phyloP scores from a whole-genome alignment of 2,888 invertebrate species.

The Ferdinandea cuprea region DNA sequence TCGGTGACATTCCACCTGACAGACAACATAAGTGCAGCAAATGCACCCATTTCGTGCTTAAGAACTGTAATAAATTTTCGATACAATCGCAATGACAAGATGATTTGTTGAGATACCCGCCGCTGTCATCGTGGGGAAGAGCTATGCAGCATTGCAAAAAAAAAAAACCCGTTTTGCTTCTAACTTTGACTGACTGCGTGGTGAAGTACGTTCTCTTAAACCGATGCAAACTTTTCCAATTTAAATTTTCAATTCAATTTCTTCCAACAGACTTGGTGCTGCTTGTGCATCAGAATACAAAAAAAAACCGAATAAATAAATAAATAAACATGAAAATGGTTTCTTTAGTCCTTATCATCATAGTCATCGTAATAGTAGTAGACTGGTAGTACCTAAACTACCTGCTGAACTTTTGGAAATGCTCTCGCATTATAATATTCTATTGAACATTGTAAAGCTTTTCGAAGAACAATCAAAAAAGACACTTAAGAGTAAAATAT shows the following conservation, averaged over 20 bases:
- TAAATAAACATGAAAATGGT: constrained; percentile 41
- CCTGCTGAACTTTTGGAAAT: constrained; percentile 7
- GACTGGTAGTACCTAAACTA: too few species aligned
- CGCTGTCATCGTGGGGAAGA: constrained; percentile 19
- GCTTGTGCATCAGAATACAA: constrained; percentile 26
- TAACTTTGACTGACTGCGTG: constrained; percentile 1
- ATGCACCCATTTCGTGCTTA: constrained; percentile 67
- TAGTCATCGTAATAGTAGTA: constrained; percentile 12
- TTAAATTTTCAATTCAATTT: constrained; percentile 74
- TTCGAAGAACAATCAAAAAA: constrained; percentile 2
- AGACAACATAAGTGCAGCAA: constrained; percentile 66
- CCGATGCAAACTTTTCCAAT: constrained; percentile 73
- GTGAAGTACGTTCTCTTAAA: constrained; percentile 33
- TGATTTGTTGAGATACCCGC: constrained; percentile 71
- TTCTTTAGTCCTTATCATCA: constrained; percentile 33
- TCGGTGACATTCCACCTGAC: constrained; percentile 60
- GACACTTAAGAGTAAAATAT: neutral
- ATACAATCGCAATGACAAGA: constrained; percentile 72
- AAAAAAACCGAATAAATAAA: constrained; percentile 16
- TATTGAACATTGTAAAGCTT: neutral
- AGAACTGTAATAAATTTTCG: constrained; percentile 69
- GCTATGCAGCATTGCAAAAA: neutral
- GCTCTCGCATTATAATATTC: constrained; percentile 5
- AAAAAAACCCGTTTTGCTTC: neutral
- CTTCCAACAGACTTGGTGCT: constrained; percentile 52